Percentiles rank a stretch among this genome's conserved stretches.
These are phyloP conservation scores for Brachionus paranguensis DNA, from an alignment of 1,140 invertebrate species.

Conservation along the genomic window DNA sequence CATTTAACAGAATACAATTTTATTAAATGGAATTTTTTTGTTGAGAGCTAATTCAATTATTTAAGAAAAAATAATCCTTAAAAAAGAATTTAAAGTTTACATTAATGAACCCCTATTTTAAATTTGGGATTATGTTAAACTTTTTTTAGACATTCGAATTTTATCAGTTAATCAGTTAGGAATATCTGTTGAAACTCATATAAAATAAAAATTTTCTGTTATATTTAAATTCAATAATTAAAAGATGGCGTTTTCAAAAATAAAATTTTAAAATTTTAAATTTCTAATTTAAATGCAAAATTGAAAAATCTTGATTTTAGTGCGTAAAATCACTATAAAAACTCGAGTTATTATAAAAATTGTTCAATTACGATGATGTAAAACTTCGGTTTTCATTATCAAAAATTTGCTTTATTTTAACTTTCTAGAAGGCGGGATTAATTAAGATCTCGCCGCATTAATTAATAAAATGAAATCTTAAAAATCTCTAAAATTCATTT, in stretches of 20 bases:
- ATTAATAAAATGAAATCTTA: neutral
- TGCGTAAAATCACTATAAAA: conserved; percentile 32
- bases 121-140: too few relatives aligned
- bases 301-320: conserved; percentile 15
- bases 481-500: neutral
- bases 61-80: too few relatives aligned
- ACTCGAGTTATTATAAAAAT: neutral
- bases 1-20: too few relatives aligned
- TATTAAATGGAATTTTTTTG: too few relatives aligned
- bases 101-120: too few relatives aligned
- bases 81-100: too few relatives aligned
- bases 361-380: neutral
- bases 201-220: too few relatives aligned
- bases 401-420: conserved; percentile 41
- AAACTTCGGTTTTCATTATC: conserved; percentile 13
- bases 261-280: neutral
- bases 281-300: neutral
- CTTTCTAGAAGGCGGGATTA: conserved; percentile 36
- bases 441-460: neutral
- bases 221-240: neutral
- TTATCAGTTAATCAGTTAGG: too few relatives aligned
- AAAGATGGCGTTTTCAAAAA: neutral
- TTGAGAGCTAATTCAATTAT: too few relatives aligned
- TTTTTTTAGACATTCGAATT: too few relatives aligned
- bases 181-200: too few relatives aligned